These are phyloP conservation scores for Tenebrio molitor DNA, from an alignment of 1,140 invertebrate genomes.

Conservation along the genomic window DNA sequence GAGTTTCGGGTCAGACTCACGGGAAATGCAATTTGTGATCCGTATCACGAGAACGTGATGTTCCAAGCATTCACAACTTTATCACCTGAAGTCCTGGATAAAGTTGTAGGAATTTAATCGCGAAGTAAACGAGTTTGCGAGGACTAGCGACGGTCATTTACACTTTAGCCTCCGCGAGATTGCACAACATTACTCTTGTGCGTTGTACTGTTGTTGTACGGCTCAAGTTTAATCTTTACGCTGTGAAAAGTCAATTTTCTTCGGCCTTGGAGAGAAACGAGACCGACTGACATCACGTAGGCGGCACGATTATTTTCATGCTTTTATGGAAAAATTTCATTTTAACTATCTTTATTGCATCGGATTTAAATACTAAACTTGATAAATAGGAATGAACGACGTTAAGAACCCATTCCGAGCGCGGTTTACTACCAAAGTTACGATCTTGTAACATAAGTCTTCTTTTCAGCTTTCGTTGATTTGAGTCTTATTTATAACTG, in stretches of 20 bases:
- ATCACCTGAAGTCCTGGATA: not conserved
- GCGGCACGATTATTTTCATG: no score
- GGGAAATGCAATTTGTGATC: no score
- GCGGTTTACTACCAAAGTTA: not conserved
- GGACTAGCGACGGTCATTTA: not conserved
- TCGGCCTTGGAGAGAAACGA: no score
- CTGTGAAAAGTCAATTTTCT: no score
- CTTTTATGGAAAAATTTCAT: not conserved
- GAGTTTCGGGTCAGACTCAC: no score
- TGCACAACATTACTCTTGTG: no score
- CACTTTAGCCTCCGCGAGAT: no score
- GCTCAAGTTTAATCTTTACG: no score
- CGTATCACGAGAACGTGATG: no score
- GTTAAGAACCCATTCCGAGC: not conserved
- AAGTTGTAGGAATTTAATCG: not conserved
- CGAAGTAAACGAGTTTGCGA: not conserved
- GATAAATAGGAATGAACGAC: not conserved
- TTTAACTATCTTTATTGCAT: not conserved
- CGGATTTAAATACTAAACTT: not conserved
- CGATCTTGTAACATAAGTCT: not conserved
- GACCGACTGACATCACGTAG: no score
- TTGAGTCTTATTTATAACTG: not conserved
- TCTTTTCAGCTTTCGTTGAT: not conserved
- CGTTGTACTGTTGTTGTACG: no score
- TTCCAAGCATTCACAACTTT: not conserved